Evolutionary conservation across 2,797 vertebrate genomes (phyloP).

Genomic region (Cephalopachus bancanus): DNA sequence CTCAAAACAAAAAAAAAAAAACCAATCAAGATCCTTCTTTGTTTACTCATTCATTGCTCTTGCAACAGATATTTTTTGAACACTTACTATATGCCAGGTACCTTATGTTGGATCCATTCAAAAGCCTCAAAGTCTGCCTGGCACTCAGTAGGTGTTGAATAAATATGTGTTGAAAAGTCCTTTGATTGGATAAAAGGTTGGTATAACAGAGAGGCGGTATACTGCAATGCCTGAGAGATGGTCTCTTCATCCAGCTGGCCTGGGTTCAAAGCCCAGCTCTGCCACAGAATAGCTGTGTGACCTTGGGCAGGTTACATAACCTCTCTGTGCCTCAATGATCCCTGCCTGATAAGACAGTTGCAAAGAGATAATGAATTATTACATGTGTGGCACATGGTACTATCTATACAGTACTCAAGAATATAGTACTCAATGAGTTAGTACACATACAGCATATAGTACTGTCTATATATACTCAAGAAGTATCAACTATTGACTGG

Average conservation of each 20-base stretch:
- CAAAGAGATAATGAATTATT: no score
- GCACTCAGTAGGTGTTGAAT: not conserved
- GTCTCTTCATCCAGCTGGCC: not conserved
- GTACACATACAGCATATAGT: no score
- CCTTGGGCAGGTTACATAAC: not conserved
- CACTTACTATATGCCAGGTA: not conserved
- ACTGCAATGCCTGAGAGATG: accelerated
- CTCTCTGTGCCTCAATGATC: not conserved
- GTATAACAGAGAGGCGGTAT: not conserved
- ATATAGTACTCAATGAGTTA: no score
- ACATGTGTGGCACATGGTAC: accelerated
- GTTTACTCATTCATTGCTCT: not conserved
- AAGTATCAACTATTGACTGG: no score
- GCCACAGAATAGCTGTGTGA: not conserved
- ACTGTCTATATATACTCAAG: no score
- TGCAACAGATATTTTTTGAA: not conserved
- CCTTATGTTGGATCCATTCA: not conserved
- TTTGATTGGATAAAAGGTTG: not conserved
- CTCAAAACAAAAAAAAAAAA: no score
- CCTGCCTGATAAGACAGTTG: not conserved
- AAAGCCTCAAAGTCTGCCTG: not conserved
- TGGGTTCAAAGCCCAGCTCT: not conserved
- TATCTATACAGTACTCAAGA: no score
- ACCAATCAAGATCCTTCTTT: not conserved
- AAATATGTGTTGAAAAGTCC: not conserved